These are phyloP conservation scores for Rhombomys opimus DNA, from an alignment of 2,113 vertebrate species.

Conservation along the genomic window DNA sequence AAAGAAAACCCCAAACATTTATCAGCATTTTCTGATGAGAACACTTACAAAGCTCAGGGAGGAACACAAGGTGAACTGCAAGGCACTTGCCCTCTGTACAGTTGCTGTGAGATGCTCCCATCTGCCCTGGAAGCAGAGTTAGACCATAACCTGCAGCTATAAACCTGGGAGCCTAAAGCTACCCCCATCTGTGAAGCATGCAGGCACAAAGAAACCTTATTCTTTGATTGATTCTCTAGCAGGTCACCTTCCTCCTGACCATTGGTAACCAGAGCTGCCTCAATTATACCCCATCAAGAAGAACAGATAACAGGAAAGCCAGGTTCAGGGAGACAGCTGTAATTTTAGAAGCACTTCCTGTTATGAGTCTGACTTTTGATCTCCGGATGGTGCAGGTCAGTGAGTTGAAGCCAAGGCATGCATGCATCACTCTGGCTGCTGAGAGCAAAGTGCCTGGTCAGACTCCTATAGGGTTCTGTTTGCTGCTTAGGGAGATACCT, in stretches of 20 bases:
- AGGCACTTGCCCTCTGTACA: slow-evolving; percentile 42
- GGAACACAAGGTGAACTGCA: slow-evolving; percentile 24
- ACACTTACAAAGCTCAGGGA: not conserved
- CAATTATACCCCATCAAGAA: slow-evolving; percentile 92
- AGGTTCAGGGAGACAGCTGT: slow-evolving; percentile 89
- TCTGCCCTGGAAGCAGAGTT: slow-evolving; percentile 84
- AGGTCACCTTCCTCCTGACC: slow-evolving; percentile 90
- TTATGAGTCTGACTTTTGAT: slow-evolving; percentile 76
- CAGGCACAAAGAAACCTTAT: slow-evolving; percentile 90
- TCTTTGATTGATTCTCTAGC: slow-evolving; percentile 91
- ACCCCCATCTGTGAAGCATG: slow-evolving; percentile 84
- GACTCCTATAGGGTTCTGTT: not conserved
- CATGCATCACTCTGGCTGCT: slow-evolving; percentile 11
- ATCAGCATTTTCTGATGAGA: not conserved
- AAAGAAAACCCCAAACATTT: not conserved
- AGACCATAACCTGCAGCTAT: slow-evolving; percentile 84
- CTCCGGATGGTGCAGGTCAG: slow-evolving; percentile 58
- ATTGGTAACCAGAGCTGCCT: slow-evolving; percentile 91
- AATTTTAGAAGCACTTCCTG: slow-evolving; percentile 86
- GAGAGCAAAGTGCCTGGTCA: not conserved
- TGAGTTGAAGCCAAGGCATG: slow-evolving; percentile 35
- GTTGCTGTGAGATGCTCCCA: slow-evolving; percentile 77
- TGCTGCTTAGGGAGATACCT: too few species aligned
- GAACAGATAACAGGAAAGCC: slow-evolving; percentile 91
- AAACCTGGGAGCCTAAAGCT: slow-evolving; percentile 87